Evolutionary conservation across 92 coral and sea anemone genomes (phyloP).

Genomic region (Chrysogorgia sp.): DNA sequence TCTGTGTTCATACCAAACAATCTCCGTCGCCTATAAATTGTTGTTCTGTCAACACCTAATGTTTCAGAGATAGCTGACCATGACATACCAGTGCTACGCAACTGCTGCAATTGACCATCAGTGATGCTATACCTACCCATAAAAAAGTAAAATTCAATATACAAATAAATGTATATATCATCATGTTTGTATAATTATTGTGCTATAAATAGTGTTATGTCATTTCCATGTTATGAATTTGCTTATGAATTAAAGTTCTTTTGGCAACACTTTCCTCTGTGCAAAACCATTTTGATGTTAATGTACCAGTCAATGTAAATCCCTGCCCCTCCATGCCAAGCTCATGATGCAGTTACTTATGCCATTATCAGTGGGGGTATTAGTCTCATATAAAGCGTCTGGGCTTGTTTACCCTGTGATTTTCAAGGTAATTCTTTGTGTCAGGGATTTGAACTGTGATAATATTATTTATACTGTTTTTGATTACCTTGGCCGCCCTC

Average conservation of each 20-base stretch:
- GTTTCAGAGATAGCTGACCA: too few relatives aligned
- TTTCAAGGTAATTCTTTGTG: neutral
- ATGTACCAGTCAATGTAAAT: too few relatives aligned
- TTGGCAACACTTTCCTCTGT: too few relatives aligned
- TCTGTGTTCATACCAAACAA: slow-evolving; percentile 17
- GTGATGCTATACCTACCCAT: slow-evolving; percentile 16
- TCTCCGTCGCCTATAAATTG: slow-evolving; percentile 16
- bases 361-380: too few relatives aligned
- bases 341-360: too few relatives aligned
- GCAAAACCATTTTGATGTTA: too few relatives aligned
- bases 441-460: neutral
- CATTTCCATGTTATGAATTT: too few relatives aligned
- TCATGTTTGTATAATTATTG: neutral
- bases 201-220: neutral
- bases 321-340: too few relatives aligned
- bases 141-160: neutral
- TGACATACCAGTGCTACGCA: neutral
- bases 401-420: neutral
- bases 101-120: neutral
- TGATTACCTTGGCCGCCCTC: slow-evolving; percentile 10
- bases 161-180: neutral
- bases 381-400: too few relatives aligned
- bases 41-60: slow-evolving; percentile 5
- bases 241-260: too few relatives aligned
- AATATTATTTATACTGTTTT: neutral